These are phyloP conservation scores for Euwallacea similis DNA, from an alignment of 1,140 invertebrate genomes.

Conservation along the genomic window DNA sequence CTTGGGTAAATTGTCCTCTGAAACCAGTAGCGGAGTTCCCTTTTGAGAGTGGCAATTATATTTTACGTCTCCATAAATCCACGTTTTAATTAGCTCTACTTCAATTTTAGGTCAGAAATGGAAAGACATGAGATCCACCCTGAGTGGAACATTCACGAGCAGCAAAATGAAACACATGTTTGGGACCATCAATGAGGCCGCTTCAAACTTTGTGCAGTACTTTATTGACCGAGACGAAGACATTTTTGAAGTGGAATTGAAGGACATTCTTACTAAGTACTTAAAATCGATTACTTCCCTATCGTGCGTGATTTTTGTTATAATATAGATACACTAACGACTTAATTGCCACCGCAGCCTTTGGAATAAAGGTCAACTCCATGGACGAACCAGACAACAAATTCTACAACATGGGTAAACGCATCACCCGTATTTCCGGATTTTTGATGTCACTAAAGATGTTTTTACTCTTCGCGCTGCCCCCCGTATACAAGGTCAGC, in stretches of 20 bases:
- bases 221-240: conserved; percentile 41
- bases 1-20: no score
- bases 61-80: neutral
- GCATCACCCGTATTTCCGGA: conserved; percentile 42
- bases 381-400: conserved; percentile 48
- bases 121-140: conserved; percentile 50
- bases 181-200: conserved; percentile 44
- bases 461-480: conserved; percentile 7
- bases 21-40: no score
- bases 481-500: conserved; percentile 23
- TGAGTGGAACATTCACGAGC: conserved; percentile 54
- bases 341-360: conserved; percentile 52
- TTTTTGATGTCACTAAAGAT: conserved; percentile 41
- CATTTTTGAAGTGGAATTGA: conserved; percentile 40
- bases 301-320: conserved; percentile 7
- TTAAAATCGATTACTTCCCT: conserved; percentile 19
- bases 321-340: conserved; percentile 48
- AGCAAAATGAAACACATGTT: conserved; percentile 54
- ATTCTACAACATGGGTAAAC: conserved; percentile 50
- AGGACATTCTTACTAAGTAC: conserved; percentile 43
- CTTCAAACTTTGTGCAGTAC: conserved; percentile 46
- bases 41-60: no score
- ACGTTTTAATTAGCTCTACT: neutral
- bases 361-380: conserved; percentile 51
- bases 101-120: conserved; percentile 48